Conservation (phyloP, 1,140 invertebrate genomes). For the Whitmania pigra region DNA sequence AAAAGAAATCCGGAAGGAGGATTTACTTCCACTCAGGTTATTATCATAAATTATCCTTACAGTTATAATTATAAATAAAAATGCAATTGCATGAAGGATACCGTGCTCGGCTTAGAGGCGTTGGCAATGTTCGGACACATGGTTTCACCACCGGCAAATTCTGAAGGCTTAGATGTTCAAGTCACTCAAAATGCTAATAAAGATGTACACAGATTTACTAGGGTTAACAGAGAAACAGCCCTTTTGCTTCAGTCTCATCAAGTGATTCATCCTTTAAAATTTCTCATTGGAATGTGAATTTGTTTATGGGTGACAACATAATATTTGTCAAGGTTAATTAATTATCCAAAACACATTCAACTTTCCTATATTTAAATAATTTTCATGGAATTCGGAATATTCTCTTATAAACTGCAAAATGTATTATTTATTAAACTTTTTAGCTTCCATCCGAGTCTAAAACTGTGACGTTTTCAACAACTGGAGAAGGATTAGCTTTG, state of each 20-base stretch:
- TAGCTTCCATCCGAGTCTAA: not conserved
- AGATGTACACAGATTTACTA: not conserved
- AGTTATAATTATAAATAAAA: too few species aligned
- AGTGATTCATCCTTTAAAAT: not conserved
- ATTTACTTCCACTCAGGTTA: constrained; percentile 58
- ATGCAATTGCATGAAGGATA: not conserved
- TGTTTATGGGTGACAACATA: too few species aligned
- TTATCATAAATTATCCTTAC: too few species aligned
- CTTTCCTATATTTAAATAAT: too few species aligned
- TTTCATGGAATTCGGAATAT: too few species aligned
- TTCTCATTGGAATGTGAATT: not conserved
- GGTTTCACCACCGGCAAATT: not conserved
- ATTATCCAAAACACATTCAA: too few species aligned
- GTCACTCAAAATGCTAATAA: not conserved
- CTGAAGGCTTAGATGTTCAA: not conserved
- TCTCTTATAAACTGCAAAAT: not conserved
- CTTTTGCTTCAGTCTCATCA: constrained; percentile 1
- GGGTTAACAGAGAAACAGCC: not conserved
- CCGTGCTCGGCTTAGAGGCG: constrained; percentile 1
- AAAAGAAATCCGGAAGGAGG: constrained; percentile 64
- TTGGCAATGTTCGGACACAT: constrained; percentile 7
- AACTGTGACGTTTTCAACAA: not conserved
- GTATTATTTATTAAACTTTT: not conserved
- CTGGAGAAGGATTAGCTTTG: not conserved
- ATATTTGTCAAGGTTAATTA: too few species aligned